Conservation (phyloP, 2,888 invertebrate genomes). For the Phania funesta region DNA sequence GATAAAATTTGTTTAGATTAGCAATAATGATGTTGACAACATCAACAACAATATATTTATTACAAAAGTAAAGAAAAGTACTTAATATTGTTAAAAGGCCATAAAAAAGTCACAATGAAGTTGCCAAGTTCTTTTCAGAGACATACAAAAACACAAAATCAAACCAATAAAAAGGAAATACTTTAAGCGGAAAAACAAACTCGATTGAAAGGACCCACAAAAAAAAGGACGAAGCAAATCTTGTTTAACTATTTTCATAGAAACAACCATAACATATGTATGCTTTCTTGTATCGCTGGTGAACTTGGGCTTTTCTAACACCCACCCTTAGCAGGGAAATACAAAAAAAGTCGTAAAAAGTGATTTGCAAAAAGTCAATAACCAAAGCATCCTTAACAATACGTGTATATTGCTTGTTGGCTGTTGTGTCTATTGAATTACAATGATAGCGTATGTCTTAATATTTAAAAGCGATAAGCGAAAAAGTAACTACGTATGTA, state of each 20-base stretch:
- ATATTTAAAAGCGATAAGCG: conserved; percentile 31
- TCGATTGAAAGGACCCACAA: conserved; percentile 67
- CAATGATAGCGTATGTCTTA: conserved; percentile 33
- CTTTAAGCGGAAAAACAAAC: conserved; percentile 80
- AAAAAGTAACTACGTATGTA: neutral
- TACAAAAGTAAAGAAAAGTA: conserved; percentile 51
- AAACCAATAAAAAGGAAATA: conserved; percentile 75
- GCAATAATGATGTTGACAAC: conserved; percentile 73
- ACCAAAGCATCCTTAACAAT: conserved; percentile 36
- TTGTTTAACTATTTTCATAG: conserved; percentile 21
- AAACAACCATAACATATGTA: conserved; percentile 40
- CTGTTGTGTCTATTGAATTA: conserved; percentile 49
- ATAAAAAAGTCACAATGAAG: conserved; percentile 74
- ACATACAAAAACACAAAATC: conserved; percentile 49
- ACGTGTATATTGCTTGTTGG: conserved; percentile 32
- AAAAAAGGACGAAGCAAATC: conserved; percentile 53
- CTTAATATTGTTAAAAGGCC: conserved; percentile 69
- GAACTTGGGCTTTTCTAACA: conserved; percentile 25
- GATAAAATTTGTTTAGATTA: conserved; percentile 78
- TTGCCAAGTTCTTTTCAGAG: conserved; percentile 48
- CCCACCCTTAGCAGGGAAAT: neutral
- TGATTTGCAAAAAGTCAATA: conserved; percentile 66
- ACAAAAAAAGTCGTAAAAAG: conserved; percentile 58
- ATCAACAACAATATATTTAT: conserved; percentile 56
- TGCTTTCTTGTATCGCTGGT: neutral